Percentiles rank a stretch among this genome's conserved stretches.
These are phyloP conservation scores for Thelaira solivaga DNA, from an alignment of 2,888 invertebrate species.

Conservation along the genomic window DNA sequence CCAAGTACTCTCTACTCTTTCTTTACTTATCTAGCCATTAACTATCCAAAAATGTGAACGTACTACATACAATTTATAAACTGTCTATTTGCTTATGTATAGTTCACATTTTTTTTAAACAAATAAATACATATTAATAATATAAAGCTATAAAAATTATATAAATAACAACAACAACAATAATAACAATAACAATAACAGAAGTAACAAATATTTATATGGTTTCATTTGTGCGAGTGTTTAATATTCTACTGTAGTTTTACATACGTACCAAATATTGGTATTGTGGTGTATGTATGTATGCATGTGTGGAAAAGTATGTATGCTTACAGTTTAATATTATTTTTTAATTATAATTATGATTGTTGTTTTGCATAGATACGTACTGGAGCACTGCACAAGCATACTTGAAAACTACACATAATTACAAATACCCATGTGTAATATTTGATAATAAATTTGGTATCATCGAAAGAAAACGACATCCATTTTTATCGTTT, in stretches of 20 bases:
- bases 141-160: conserved; percentile 46
- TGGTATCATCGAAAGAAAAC: too few relatives aligned
- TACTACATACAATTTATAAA: conserved; percentile 8
- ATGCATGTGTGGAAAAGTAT: too few relatives aligned
- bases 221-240: conserved; percentile 50
- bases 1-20: not conserved
- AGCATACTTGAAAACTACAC: too few relatives aligned
- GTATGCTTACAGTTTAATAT: conserved; percentile 55
- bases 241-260: conserved; percentile 61
- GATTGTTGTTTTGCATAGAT: conserved; percentile 27
- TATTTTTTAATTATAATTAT: conserved; percentile 23
- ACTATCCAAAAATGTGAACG: not conserved
- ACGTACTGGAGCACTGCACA: too few relatives aligned
- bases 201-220: conserved; percentile 45
- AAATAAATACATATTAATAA: conserved; percentile 44
- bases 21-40: not conserved
- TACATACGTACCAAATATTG: conserved; percentile 48
- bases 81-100: conserved; percentile 24
- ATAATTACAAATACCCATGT: too few relatives aligned
- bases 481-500: too few relatives aligned
- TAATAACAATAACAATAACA: conserved; percentile 21
- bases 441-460: too few relatives aligned
- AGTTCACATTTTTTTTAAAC: conserved; percentile 7
- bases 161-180: conserved; percentile 32
- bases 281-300: too few relatives aligned